A percentile compares a stretch with the other conserved stretches of the same genome.
Evolutionary conservation across 2,797 vertebrate genomes (phyloP).

Genomic region (Australoheros facetus): DNA sequence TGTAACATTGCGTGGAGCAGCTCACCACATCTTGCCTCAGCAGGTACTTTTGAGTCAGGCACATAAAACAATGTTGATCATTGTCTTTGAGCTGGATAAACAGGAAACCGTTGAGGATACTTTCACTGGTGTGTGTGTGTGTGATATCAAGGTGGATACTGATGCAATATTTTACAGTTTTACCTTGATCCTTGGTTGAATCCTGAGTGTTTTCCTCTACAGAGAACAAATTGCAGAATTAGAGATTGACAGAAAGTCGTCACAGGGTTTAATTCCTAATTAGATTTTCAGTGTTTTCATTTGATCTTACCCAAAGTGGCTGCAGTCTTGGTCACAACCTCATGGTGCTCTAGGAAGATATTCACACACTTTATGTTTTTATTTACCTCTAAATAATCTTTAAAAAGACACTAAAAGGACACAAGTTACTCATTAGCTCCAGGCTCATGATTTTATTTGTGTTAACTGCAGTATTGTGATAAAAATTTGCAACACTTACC

Average conservation of each 20-base stretch:
- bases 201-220: constrained; percentile 57
- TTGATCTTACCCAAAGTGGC: constrained; percentile 55
- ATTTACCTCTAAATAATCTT: background rate
- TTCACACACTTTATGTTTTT: background rate
- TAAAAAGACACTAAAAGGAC: background rate
- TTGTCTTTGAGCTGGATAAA: background rate
- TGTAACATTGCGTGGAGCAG: constrained; percentile 37
- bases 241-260: background rate
- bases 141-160: background rate
- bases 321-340: constrained; percentile 36
- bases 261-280: background rate
- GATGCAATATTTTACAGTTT: background rate
- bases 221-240: background rate
- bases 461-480: background rate
- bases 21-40: constrained; percentile 49
- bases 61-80: constrained; percentile 22
- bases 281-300: background rate
- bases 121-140: background rate
- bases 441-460: background rate
- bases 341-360: constrained; percentile 53
- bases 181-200: constrained; percentile 58
- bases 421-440: background rate
- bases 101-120: background rate
- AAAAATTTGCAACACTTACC: constrained; percentile 38
- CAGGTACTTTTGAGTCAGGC: constrained; percentile 41